Base-by-base conservation (phyloP, 2,888 invertebrate species). In the Volucella zonaria region DNA sequence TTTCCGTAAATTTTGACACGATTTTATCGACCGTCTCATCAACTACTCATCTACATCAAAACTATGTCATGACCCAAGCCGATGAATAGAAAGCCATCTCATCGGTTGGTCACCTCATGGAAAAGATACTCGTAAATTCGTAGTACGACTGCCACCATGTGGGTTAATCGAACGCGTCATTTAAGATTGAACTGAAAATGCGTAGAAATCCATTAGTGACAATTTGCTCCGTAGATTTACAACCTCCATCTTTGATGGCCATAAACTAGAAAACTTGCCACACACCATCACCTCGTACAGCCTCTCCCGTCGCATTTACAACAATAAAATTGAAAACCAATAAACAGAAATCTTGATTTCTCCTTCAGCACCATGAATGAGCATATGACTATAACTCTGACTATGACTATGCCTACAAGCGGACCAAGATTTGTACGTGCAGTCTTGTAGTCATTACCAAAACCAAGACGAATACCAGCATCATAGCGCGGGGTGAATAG, bases 171-270 rank as follows among this genome's bases (percentile, higher is more conserved):
- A 12, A 38, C 73, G 11, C 64, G 51, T 56, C 31, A 31, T 31
- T 80, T n/a, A 51, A 42, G 23, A 67, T 47, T 11, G 38, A 75
- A 79, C 47, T 11, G 38, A 75, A 79, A 80, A 83, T 43, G 58
- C 80, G 15, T 85, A 67, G 73, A 80, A 73, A 80, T 76, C 85
- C 71, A 85, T 85, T 85, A 85, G 85, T 66, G 64, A 62, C 81
- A 85, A 85, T 81, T 85, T 73, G 81, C 42, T 52, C 45, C 14
- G 58, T 61, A 59, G 71, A 81, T 77, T 85, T 81, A 85, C 85
- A 73, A 58, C 67, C 76, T 40, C 83, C 74, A 68, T 71, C 75
- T 67, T 49, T 70, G 74, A 75, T 58, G 49, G 79, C 54, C 79
- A 76, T 85, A 85, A 81, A 80, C 67, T 56, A 67, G 58, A 23